Evolutionary conservation across 1,140 invertebrate genomes (phyloP).

Genomic region (Drosophila arawakana): DNA sequence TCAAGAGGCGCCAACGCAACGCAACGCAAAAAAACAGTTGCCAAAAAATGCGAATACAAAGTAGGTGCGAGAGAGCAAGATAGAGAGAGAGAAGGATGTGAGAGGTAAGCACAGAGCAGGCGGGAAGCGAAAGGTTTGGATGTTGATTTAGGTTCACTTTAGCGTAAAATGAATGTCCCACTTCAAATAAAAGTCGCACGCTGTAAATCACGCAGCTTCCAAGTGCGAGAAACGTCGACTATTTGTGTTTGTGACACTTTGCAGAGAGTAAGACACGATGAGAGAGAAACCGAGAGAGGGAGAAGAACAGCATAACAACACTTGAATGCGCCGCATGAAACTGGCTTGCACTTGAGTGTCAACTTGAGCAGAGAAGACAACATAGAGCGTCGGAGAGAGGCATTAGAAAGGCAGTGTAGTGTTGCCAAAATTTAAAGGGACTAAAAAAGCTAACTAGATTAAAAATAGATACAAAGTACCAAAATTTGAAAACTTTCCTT

Average conservation of each 20-base stretch:
- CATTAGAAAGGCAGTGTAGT: neutral
- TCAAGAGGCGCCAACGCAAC: slow-evolving; percentile 65
- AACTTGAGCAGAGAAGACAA: slow-evolving; percentile 43
- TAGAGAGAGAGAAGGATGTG: neutral
- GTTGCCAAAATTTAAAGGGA: no score
- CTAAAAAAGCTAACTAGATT: no score
- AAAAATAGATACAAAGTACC: no score
- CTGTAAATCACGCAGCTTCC: slow-evolving; percentile 74
- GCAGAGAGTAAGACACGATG: neutral
- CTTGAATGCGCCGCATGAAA: slow-evolving; percentile 78
- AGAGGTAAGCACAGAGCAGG: neutral
- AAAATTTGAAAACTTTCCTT: no score
- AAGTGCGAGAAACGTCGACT: slow-evolving; percentile 59
- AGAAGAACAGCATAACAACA: slow-evolving; percentile 59
- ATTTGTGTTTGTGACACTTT: slow-evolving; percentile 78
- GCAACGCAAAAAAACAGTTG: slow-evolving; percentile 25
- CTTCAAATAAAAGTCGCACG: slow-evolving; percentile 82
- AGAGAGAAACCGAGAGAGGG: neutral
- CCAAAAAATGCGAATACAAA: slow-evolving; percentile 54
- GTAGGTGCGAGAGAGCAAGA: slow-evolving; percentile 10
- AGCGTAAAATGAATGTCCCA: slow-evolving; percentile 82
- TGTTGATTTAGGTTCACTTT: slow-evolving; percentile 83
- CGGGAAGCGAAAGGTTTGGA: slow-evolving; percentile 29
- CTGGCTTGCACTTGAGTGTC: slow-evolving; percentile 75
- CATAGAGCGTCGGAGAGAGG: neutral